Conservation (phyloP, 37 sponge, comb jelly and placozoan genomes). For the Ephydatia muelleri region DNA sequence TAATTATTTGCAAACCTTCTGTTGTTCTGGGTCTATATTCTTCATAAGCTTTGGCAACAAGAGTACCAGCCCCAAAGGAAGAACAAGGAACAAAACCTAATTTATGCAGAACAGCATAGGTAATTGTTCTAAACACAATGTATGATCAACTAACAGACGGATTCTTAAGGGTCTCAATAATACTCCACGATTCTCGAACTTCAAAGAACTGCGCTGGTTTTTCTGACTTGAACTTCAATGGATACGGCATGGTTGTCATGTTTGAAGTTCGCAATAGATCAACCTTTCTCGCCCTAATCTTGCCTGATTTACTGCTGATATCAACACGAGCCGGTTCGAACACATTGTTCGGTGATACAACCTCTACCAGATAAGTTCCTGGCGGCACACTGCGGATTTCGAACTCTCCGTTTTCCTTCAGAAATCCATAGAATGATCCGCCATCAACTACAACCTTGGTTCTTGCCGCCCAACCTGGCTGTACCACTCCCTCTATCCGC, state of each 20-base stretch:
- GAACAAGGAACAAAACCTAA: slow-evolving; percentile 80
- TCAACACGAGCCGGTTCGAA: slow-evolving; percentile 90
- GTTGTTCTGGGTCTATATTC: slow-evolving; percentile 79
- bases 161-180: slow-evolving; percentile 69
- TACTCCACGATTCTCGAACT: slow-evolving; percentile 85
- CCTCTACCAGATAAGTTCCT: slow-evolving; percentile 91
- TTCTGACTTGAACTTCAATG: slow-evolving; percentile 68
- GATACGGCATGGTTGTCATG: slow-evolving; percentile 76
- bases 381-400: slow-evolving; percentile 72
- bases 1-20: slow-evolving; percentile 62
- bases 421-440: slow-evolving; percentile 66
- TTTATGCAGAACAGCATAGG: background rate
- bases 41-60: slow-evolving; percentile 85
- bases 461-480: slow-evolving; percentile 34
- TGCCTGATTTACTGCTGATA: slow-evolving; percentile 86
- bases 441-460: slow-evolving; percentile 70
- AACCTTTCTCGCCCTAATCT: slow-evolving; percentile 82
- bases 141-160: slow-evolving; percentile 74
- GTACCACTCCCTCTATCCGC: background rate
- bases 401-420: slow-evolving; percentile 79
- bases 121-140: background rate
- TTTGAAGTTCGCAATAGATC: slow-evolving; percentile 66
- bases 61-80: slow-evolving; percentile 84
- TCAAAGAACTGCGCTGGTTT: slow-evolving; percentile 83
- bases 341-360: slow-evolving; percentile 75